These are phyloP conservation scores for Pipistrellus kuhlii DNA, from an alignment of 2,797 vertebrate genomes.

Conservation along the genomic window DNA sequence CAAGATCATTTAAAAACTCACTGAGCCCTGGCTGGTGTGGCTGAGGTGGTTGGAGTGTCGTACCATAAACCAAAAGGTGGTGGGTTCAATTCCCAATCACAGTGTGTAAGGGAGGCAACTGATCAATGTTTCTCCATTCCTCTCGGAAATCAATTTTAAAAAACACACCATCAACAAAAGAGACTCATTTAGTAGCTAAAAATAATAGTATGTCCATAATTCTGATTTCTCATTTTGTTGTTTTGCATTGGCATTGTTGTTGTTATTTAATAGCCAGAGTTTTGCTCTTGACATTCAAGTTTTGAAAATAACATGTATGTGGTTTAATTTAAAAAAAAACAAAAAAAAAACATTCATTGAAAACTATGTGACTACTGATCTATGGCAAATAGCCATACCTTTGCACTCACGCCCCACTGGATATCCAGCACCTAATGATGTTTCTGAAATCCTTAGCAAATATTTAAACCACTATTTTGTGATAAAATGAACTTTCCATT, in stretches of 20 bases:
- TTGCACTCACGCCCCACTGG: neutral
- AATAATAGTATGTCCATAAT: too few relatives aligned
- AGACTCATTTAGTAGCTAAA: too few relatives aligned
- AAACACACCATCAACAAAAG: too few relatives aligned
- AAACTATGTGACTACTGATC: neutral
- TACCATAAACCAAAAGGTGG: neutral
- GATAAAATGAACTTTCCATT: conserved; percentile 13
- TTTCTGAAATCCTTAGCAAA: conserved; percentile 39
- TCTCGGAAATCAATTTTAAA: neutral
- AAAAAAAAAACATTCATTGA: neutral
- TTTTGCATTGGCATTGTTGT: too few relatives aligned
- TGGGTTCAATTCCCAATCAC: neutral
- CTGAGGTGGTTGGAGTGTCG: neutral
- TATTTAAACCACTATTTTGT: conserved; percentile 16
- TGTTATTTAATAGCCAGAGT: too few relatives aligned
- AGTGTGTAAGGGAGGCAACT: neutral
- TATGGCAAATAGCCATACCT: neutral
- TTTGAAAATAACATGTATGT: too few relatives aligned
- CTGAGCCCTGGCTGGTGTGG: neutral
- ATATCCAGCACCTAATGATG: neutral
- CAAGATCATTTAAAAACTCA: neutral
- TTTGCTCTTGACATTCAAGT: too few relatives aligned
- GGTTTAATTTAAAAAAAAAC: too few relatives aligned
- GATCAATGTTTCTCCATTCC: neutral
- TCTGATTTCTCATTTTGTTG: too few relatives aligned